Percentiles rank a stretch among this genome's conserved stretches.
Evolutionary conservation across 2,797 vertebrate species (phyloP).

Genomic region (Gadopsis bispinosus): DNA sequence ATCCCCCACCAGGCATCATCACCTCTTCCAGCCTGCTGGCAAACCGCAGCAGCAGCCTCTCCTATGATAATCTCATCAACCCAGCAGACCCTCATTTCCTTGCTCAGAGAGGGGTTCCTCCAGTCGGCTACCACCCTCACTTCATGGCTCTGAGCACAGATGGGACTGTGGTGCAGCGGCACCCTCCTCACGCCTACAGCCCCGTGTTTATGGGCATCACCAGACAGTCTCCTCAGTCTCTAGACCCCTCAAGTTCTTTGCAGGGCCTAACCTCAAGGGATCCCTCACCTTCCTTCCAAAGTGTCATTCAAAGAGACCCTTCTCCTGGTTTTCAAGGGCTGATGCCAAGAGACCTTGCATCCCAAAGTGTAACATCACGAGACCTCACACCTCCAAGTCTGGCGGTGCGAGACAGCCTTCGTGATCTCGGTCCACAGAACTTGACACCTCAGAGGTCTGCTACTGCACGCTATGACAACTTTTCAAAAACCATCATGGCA

Average conservation of each 20-base stretch:
- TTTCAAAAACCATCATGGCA: conserved; percentile 94
- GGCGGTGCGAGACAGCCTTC: conserved; percentile 56
- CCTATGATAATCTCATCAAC: conserved; percentile 91
- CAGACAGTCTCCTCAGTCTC: conserved; percentile 82
- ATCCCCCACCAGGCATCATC: conserved; percentile 79
- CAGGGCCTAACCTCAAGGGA: conserved; percentile 81
- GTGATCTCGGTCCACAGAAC: conserved; percentile 63
- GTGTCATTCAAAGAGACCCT: conserved; percentile 72
- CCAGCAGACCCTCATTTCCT: conserved; percentile 84
- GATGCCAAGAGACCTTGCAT: conserved; percentile 65
- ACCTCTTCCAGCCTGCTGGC: conserved; percentile 86
- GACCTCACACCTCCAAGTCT: conserved; percentile 66
- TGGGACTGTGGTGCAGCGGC: conserved; percentile 83
- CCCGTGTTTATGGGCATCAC: conserved; percentile 84
- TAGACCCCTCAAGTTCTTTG: conserved; percentile 80
- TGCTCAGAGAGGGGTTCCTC: conserved; percentile 81
- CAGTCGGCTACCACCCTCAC: conserved; percentile 87
- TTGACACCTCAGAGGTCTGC: conserved; percentile 65
- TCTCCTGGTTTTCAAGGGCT: conserved; percentile 73
- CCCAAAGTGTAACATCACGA: conserved; percentile 60
- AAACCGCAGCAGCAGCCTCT: conserved; percentile 91
- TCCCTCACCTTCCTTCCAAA: conserved; percentile 82
- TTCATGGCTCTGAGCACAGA: conserved; percentile 89
- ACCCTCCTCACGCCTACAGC: conserved; percentile 87
- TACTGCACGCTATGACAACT: conserved; percentile 91